Percentiles rank a stretch among this genome's conserved stretches.
These are phyloP conservation scores for Apostichopus japonicus DNA, from an alignment of 35 echinoderm and acorn worm species.

Conservation along the genomic window DNA sequence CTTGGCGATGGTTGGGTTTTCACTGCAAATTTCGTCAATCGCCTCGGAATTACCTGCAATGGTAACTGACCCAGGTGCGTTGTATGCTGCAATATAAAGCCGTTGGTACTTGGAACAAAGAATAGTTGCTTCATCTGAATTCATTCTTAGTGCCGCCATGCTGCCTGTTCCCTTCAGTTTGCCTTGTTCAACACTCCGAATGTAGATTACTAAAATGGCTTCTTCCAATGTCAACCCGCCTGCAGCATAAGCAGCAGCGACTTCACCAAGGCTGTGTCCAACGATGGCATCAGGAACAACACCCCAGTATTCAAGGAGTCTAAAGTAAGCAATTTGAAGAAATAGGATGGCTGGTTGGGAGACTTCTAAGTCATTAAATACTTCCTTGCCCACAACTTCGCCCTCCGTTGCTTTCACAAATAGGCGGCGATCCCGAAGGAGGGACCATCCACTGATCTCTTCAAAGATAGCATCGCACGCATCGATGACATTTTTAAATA, in stretches of 20 bases:
- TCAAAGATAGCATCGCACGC: slow-evolving; percentile 87
- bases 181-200: slow-evolving; percentile 79
- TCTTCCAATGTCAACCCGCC: slow-evolving; percentile 85
- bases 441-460: slow-evolving; percentile 90
- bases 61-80: slow-evolving; percentile 80
- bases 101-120: slow-evolving; percentile 73
- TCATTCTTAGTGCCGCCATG: slow-evolving; percentile 84
- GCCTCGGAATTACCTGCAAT: slow-evolving; percentile 72
- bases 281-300: slow-evolving; percentile 75
- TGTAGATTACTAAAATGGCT: slow-evolving; percentile 78
- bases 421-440: slow-evolving; percentile 53
- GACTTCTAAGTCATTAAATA: slow-evolving; percentile 74
- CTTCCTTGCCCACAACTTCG: neutral
- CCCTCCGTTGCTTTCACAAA: slow-evolving; percentile 4
- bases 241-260: slow-evolving; percentile 86
- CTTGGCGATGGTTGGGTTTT: slow-evolving; percentile 65
- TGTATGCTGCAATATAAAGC: slow-evolving; percentile 85
- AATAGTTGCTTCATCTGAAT: slow-evolving; percentile 63
- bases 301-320: slow-evolving; percentile 81
- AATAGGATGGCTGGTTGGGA: slow-evolving; percentile 88
- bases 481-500: slow-evolving; percentile 69
- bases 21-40: slow-evolving; percentile 69
- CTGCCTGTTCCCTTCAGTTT: slow-evolving; percentile 86
- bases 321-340: slow-evolving; percentile 73
- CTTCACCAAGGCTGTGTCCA: slow-evolving; percentile 96